Conservation (phyloP, 2,888 invertebrate genomes). For the Masnerella sp. region DNA sequence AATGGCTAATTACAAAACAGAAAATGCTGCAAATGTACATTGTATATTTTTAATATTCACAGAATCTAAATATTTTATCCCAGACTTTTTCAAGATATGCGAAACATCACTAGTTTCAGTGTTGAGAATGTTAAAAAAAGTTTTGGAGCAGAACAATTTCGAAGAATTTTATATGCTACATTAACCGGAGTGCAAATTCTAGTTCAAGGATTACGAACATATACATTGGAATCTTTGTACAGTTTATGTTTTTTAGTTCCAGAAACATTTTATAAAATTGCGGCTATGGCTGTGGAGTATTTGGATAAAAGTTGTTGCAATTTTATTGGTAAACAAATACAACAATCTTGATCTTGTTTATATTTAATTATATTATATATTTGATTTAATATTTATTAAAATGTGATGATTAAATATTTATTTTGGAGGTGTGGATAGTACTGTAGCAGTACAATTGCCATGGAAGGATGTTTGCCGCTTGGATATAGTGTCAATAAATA, state of each 20-base stretch:
- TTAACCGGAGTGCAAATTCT: constrained; percentile 83
- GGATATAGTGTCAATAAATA: constrained; percentile 76
- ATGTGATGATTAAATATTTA: too few relatives aligned
- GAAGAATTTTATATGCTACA: constrained; percentile 82
- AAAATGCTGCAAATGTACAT: too few relatives aligned
- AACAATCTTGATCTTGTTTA: too few relatives aligned
- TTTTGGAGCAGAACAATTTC: constrained; percentile 81
- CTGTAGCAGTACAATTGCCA: constrained; percentile 80
- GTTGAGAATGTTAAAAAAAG: constrained; percentile 80
- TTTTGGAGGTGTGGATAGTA: constrained; percentile 72
- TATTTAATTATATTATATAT: neutral
- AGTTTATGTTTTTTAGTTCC: constrained; percentile 74
- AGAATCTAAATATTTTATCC: constrained; percentile 23
- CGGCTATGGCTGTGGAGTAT: constrained; percentile 72
- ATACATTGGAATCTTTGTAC: constrained; percentile 71
- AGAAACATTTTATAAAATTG: constrained; percentile 73
- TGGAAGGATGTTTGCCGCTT: constrained; percentile 79
- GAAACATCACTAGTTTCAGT: constrained; percentile 67
- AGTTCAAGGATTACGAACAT: constrained; percentile 70
- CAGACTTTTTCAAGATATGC: constrained; percentile 69
- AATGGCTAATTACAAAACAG: too few relatives aligned
- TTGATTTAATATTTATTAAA: neutral
- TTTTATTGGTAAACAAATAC: constrained; percentile 74
- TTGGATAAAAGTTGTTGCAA: constrained; percentile 72
- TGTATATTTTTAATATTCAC: too few relatives aligned